Evolutionary conservation across 2,113 vertebrate species (phyloP).

Genomic region (Python bivittatus): DNA sequence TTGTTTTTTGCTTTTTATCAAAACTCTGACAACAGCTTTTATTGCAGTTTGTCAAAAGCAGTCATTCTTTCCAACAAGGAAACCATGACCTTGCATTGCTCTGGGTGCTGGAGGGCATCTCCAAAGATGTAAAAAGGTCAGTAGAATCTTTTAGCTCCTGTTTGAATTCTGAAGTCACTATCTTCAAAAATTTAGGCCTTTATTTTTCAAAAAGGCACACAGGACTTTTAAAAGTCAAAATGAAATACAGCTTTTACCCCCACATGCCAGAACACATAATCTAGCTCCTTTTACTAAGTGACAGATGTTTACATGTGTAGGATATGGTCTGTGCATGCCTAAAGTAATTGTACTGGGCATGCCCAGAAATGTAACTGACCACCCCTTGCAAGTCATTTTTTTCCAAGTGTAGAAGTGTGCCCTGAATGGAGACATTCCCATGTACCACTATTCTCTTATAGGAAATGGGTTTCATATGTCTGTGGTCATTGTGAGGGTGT

Average conservation of each 20-base stretch:
- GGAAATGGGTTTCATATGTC: background rate
- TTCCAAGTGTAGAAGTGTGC: background rate
- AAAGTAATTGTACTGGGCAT: background rate
- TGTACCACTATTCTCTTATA: background rate
- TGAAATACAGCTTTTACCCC: background rate
- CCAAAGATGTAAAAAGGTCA: background rate
- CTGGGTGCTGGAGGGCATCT: background rate
- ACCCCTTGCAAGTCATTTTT: background rate
- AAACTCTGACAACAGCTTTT: background rate
- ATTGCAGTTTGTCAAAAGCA: background rate
- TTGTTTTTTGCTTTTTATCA: background rate
- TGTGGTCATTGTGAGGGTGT: background rate
- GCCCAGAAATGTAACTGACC: background rate
- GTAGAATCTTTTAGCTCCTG: background rate
- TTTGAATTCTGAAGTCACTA: background rate
- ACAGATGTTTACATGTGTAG: background rate
- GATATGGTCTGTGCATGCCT: background rate
- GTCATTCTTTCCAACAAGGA: background rate
- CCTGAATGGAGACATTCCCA: background rate
- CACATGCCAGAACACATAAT: background rate
- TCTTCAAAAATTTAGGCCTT: background rate
- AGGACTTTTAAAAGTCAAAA: background rate
- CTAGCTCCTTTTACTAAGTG: background rate
- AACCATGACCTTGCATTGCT: background rate
- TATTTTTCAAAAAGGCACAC: background rate